Percentiles rank a stretch among this genome's conserved stretches.
Conservation (phyloP, 1,140 invertebrate genomes). For the Meloidogyne exigua region DNA sequence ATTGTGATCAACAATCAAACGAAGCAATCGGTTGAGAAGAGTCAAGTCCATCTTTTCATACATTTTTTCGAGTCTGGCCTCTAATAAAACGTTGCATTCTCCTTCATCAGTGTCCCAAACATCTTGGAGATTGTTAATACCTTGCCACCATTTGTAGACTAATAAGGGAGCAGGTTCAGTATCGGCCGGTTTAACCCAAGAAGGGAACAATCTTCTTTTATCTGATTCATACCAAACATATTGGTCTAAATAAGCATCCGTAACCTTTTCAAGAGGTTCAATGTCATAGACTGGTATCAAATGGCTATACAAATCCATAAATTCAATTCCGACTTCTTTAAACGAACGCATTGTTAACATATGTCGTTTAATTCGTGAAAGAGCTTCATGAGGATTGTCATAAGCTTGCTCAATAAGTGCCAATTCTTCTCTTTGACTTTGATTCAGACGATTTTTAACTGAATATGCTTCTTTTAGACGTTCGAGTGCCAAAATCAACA, state of each 20-base stretch:
- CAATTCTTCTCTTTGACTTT: conserved; percentile 95
- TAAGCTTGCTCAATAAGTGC: conserved; percentile 99
- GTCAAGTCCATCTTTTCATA: conserved; percentile 99
- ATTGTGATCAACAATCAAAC: conserved; percentile 95
- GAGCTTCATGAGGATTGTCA: conserved; percentile 97
- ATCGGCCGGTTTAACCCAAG: conserved; percentile 95
- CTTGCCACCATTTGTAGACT: conserved; percentile 99
- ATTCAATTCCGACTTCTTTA: conserved; percentile 87
- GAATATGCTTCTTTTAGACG: conserved; percentile 97
- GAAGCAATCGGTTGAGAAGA: conserved; percentile 86
- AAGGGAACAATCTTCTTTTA: conserved; percentile 90
- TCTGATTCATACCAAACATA: conserved; percentile 99
- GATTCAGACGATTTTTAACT: conserved; percentile 95
- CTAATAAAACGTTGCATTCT: conserved; percentile 96
- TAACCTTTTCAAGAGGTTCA: conserved; percentile 97
- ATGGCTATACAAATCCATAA: conserved; percentile 99
- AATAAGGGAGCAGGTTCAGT: conserved; percentile 94
- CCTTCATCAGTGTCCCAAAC: conserved; percentile 98
- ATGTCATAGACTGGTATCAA: conserved; percentile 98
- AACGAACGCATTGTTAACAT: conserved; percentile 94
- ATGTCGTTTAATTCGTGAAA: conserved; percentile 98
- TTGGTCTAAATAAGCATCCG: conserved; percentile 98
- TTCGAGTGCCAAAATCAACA: conserved; percentile 92
- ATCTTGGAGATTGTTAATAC: conserved; percentile 94
- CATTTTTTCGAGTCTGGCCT: conserved; percentile 88